phyloP scores from a whole-genome alignment of 2,888 invertebrate species.

The Nomada fabriciana region DNA sequence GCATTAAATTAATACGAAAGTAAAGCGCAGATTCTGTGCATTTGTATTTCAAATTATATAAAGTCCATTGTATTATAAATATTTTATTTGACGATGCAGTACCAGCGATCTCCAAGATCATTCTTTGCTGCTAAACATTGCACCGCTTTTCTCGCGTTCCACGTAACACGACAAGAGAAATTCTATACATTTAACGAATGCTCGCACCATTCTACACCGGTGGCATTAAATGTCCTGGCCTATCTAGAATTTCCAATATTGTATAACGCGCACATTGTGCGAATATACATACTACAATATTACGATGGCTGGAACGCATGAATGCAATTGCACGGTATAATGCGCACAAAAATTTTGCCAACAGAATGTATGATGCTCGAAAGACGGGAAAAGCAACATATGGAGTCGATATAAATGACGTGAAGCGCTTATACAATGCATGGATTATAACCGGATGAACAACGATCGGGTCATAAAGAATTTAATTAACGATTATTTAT shows the following conservation, averaged over 20 bases:
- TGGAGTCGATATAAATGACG: not conserved
- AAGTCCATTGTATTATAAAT: not conserved
- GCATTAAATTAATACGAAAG: too few relatives aligned
- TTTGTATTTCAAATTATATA: not conserved
- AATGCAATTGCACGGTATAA: slow-evolving; percentile 3
- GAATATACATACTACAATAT: not conserved
- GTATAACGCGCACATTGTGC: slow-evolving; percentile 40
- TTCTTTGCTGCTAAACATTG: slow-evolving; percentile 26
- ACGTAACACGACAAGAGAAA: slow-evolving; percentile 48
- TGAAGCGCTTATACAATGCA: not conserved
- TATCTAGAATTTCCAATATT: slow-evolving; percentile 56
- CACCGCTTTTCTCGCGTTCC: slow-evolving; percentile 51
- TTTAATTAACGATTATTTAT: not conserved
- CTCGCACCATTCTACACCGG: slow-evolving; percentile 33
- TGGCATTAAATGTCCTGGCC: slow-evolving; percentile 35
- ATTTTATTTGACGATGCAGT: not conserved
- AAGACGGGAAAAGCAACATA: not conserved
- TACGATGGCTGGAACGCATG: not conserved
- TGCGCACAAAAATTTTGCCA: slow-evolving; percentile 12
- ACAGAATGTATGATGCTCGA: not conserved
- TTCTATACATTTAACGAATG: slow-evolving; percentile 48
- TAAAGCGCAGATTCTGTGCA: not conserved
- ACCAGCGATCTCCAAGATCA: not conserved
- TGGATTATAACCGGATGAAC: slow-evolving; percentile 7
- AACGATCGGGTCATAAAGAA: not conserved